A percentile compares a stretch with the other conserved stretches of the same genome.
Evolutionary conservation across 1,140 invertebrate genomes (phyloP).

Genomic region (Aricia agestis): DNA sequence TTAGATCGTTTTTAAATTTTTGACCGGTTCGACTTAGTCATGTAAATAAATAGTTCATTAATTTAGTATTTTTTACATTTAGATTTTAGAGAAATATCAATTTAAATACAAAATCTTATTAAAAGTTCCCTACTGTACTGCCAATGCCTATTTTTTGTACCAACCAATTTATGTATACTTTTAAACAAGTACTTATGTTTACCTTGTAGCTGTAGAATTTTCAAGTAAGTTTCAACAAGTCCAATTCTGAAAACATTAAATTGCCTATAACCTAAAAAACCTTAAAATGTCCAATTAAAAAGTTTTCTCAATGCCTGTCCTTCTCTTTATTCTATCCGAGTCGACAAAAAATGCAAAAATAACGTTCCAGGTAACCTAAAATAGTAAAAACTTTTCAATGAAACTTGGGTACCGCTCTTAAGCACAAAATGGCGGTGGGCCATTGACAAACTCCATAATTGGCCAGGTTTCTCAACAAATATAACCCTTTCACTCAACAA

Average conservation of each 20-base stretch:
- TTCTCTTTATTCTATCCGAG: conserved; percentile 3
- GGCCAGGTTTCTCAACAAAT: conserved; percentile 10
- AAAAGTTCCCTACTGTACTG: too few species aligned
- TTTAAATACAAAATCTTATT: too few species aligned
- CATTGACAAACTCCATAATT: conserved; percentile 14
- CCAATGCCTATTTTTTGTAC: too few species aligned
- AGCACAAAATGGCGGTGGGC: background rate
- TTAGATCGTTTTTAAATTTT: too few species aligned
- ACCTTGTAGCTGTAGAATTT: background rate
- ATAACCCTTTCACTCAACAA: conserved; percentile 1
- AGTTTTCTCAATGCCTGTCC: conserved; percentile 5
- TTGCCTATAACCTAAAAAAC: conserved; percentile 9
- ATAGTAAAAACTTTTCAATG: conserved; percentile 15
- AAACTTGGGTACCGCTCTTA: conserved; percentile 12
- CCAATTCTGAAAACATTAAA: conserved; percentile 10
- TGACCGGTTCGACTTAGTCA: too few species aligned
- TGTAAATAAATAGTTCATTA: too few species aligned
- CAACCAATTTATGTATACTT: background rate
- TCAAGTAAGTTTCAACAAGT: background rate
- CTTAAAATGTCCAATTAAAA: conserved; percentile 16
- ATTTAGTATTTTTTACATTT: too few species aligned
- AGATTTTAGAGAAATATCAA: too few species aligned
- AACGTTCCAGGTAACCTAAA: conserved; percentile 11
- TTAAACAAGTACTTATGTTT: background rate
- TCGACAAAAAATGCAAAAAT: background rate